Evolutionary conservation across 2,797 vertebrate species (phyloP).

Genomic region (Podarcis lilfordi): DNA sequence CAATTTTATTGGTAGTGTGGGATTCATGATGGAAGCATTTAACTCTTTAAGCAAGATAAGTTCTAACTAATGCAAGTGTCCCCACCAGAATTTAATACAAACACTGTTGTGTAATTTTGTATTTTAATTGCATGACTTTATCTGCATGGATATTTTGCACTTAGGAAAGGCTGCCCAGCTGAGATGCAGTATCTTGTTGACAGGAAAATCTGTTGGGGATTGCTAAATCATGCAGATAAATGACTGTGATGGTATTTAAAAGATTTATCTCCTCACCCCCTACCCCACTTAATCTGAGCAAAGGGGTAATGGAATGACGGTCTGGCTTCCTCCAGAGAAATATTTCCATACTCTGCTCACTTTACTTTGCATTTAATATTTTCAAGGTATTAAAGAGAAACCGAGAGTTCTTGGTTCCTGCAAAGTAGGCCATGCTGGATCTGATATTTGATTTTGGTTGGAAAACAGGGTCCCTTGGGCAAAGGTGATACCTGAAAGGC

Average conservation of each 20-base stretch:
- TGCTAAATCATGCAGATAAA: slow-evolving; percentile 12
- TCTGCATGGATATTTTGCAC: slow-evolving; percentile 1
- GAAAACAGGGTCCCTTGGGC: neutral
- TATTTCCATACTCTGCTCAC: neutral
- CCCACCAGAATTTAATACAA: neutral
- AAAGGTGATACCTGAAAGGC: neutral
- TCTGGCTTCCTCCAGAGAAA: neutral
- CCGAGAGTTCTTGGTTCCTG: neutral
- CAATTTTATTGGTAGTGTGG: neutral
- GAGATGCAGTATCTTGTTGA: neutral
- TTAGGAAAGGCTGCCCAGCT: neutral
- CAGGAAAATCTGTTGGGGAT: slow-evolving; percentile 3
- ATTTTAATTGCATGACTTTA: neutral
- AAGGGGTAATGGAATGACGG: neutral
- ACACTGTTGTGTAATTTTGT: neutral
- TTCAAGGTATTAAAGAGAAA: neutral
- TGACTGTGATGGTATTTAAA: neutral
- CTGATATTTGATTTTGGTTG: neutral
- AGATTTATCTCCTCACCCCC: neutral
- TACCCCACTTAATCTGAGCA: neutral
- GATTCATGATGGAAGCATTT: neutral
- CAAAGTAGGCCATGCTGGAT: neutral
- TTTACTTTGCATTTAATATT: neutral
- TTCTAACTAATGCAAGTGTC: neutral
- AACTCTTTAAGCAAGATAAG: slow-evolving; percentile 11